A percentile compares a stretch with the other conserved stretches of the same genome.
Evolutionary conservation across 2,888 invertebrate species (phyloP).

Genomic region (Acronicta leporina): DNA sequence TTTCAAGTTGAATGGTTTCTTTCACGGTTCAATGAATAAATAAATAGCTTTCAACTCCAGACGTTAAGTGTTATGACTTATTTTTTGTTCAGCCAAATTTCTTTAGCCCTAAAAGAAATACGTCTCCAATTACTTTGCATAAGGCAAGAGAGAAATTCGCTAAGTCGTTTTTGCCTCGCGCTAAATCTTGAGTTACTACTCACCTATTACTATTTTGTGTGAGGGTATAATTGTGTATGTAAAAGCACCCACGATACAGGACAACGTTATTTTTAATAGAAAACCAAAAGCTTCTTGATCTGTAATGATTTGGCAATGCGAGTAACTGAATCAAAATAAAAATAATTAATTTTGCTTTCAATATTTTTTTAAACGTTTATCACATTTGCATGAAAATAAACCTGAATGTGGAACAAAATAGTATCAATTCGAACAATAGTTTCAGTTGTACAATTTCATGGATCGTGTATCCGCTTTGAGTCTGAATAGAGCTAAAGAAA

Average conservation of each 20-base stretch:
- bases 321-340: too few relatives aligned
- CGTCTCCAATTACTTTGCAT: constrained; percentile 2
- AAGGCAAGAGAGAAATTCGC: constrained; percentile 1
- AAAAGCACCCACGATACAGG: too few relatives aligned
- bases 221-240: too few relatives aligned
- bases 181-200: too few relatives aligned
- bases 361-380: background rate
- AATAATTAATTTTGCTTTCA: too few relatives aligned
- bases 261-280: too few relatives aligned
- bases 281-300: too few relatives aligned
- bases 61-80: constrained; percentile 60
- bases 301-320: too few relatives aligned
- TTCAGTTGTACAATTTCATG: constrained; percentile 46
- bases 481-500: constrained; percentile 43
- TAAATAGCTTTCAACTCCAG: constrained; percentile 75
- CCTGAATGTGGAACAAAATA: constrained; percentile 17
- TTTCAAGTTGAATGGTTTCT: constrained; percentile 74
- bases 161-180: background rate
- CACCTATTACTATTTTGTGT: too few relatives aligned
- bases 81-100: constrained; percentile 52
- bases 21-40: constrained; percentile 81
- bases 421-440: constrained; percentile 24
- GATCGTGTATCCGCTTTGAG: constrained; percentile 56
- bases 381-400: constrained; percentile 16
- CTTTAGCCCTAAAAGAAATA: background rate